These are phyloP conservation scores for Ecliptopera silaceata DNA, from an alignment of 2,888 invertebrate species.

Conservation along the genomic window DNA sequence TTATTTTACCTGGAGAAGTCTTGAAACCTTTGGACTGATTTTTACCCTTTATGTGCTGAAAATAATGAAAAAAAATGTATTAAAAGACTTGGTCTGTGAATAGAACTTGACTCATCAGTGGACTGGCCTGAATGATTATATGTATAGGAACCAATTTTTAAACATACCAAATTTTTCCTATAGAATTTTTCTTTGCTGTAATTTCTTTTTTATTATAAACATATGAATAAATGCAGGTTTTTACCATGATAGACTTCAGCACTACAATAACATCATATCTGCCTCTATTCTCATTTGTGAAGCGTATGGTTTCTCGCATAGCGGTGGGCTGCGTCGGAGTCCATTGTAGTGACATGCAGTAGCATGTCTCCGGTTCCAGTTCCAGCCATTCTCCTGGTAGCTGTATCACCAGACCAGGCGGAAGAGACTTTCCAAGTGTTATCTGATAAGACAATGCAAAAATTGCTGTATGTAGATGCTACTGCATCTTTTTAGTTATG, in stretches of 20 bases:
- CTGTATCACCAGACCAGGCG: slow-evolving; percentile 81
- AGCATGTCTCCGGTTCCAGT: slow-evolving; percentile 81
- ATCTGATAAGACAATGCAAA: slow-evolving; percentile 47
- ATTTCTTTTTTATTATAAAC: too few relatives aligned
- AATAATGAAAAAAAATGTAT: slow-evolving; percentile 17
- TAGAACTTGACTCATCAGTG: too few relatives aligned
- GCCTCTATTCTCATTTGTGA: slow-evolving; percentile 85
- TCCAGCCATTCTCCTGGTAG: slow-evolving; percentile 81
- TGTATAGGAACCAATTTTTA: too few relatives aligned
- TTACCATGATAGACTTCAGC: slow-evolving; percentile 82
- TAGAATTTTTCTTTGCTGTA: too few relatives aligned
- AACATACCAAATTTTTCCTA: too few relatives aligned
- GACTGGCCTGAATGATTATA: too few relatives aligned
- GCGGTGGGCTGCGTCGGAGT: slow-evolving; percentile 82
- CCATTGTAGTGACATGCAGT: slow-evolving; percentile 85
- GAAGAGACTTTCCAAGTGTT: slow-evolving; percentile 67
- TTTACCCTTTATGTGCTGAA: slow-evolving; percentile 66
- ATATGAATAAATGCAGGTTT: too few relatives aligned
- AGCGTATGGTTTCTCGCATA: slow-evolving; percentile 84
- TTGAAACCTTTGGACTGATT: slow-evolving; percentile 58
- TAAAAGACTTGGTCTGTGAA: not conserved
- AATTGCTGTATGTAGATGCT: too few relatives aligned
- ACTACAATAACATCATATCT: slow-evolving; percentile 86
- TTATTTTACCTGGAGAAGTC: slow-evolving; percentile 70
- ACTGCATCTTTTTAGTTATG: too few relatives aligned